Percentiles rank a stretch among this genome's conserved stretches.
These are phyloP conservation scores for Dryadula phaetusa DNA, from an alignment of 2,888 invertebrate genomes.

Conservation along the genomic window DNA sequence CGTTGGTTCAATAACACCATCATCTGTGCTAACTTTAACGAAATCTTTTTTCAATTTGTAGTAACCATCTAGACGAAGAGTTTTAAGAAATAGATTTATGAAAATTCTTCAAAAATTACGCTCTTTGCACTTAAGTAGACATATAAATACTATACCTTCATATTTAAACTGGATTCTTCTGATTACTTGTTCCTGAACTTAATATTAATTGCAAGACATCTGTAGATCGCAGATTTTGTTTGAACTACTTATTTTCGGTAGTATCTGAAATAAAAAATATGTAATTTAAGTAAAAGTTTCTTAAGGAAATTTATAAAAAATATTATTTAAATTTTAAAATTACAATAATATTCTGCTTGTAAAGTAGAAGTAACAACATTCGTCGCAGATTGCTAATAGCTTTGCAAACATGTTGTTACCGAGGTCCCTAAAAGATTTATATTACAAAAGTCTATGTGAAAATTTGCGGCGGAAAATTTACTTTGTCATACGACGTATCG, in stretches of 20 bases:
- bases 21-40: conserved; percentile 37
- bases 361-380: conserved; percentile 52
- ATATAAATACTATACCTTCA: conserved; percentile 33
- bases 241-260: conserved; percentile 28
- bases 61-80: conserved; percentile 34
- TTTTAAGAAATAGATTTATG: conserved; percentile 8
- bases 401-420: conserved; percentile 66
- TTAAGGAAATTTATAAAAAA: not conserved
- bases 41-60: conserved; percentile 37
- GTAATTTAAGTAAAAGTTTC: not conserved
- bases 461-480: conserved; percentile 70
- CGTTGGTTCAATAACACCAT: conserved; percentile 39
- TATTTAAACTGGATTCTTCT: conserved; percentile 38
- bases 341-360: conserved; percentile 20
- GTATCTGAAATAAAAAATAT: conserved; percentile 28
- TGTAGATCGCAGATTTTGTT: conserved; percentile 34
- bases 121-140: conserved; percentile 16
- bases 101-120: conserved; percentile 18
- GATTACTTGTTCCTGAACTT: conserved; percentile 32
- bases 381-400: conserved; percentile 71
- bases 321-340: not conserved
- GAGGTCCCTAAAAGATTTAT: conserved; percentile 53
- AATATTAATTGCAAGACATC: conserved; percentile 37
- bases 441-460: conserved; percentile 57
- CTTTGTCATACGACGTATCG: conserved; percentile 75